Base-by-base conservation (phyloP, 53 echinoderm and acorn worm species). In the Arbacia lixula region DNA sequence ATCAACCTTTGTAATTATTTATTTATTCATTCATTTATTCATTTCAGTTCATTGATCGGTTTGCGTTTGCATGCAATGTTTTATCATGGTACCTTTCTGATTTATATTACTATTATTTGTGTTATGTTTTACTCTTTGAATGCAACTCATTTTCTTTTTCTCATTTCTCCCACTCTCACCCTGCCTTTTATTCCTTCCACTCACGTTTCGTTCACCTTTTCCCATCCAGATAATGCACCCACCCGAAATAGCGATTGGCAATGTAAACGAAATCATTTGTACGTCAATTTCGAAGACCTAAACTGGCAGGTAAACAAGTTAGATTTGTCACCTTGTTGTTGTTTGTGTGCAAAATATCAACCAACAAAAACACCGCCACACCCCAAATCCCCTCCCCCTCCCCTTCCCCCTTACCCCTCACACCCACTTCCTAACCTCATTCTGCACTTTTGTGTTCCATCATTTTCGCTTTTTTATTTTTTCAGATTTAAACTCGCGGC, bases 211-310 rank as follows among this genome's bases (percentile, higher is more conserved):
- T 61, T 63, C 49, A 40, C 82, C 32, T 31, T 63, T 46, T 63
- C 60, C 31, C 20, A 53, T 65, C 12, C 72, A 87, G 88, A 56
- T 68, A 39, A 31, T 27, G 64, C 77, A 36, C 36, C 66, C 43
- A 36, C 81, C 37, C 88, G 61, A 82, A 87, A 82, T 81, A 81
- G 82, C 82, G 82, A 81, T 63, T 81, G 82, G 61, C 68, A 78
- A 68, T 87, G 88, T 68, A 81, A 82, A 60, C 85, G 72, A 83
- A 88, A 85, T 28, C 64, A 75, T 32, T 76, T 94, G 20, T 91
- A 88, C 71, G 99, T 99, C 83, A 94, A 89, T 79, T 99, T 99
- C 54, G 66, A 85, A 72, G 91, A 91, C 49, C 87, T 99, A 28
- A 87, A 86, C 35, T 99, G 99, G 99, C 86, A 90, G 88, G 99